Base-by-base conservation (phyloP, 2,797 vertebrate species). In the Hypotaenidia philippensis region DNA sequence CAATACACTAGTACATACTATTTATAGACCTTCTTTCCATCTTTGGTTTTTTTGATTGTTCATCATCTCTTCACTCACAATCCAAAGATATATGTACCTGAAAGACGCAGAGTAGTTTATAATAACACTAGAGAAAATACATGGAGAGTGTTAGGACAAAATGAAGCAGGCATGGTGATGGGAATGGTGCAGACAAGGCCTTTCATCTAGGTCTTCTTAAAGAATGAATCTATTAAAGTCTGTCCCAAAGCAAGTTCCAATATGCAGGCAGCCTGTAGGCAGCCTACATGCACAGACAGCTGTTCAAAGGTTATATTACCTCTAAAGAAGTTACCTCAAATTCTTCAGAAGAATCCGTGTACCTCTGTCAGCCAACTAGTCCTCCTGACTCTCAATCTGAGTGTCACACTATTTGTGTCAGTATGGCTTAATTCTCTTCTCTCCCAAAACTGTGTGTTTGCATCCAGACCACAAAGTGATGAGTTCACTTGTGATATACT, bases 401-500 rank as follows among this genome's bases (percentile, higher is more conserved):
- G 11, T 11, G 7, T 45, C 57, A 45, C 0, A 2, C 7, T 31
- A 36, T 14, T 13, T 61, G 15, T 27, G 5, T 45, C 34, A 55
- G 55, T 19, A 45, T 3, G 0, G 5, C 5, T 56, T 76, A 36
- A 36, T 36, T 36, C 6, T 68, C 13, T 32, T 79, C 40, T 79
- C 6, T 5, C 7, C n/a, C 44, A 11, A 34, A 63, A 56, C 2
- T 26, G 4, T 4, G 15, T 45, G n/a, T 5, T 29, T 72, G 12
- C 4, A 49, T 19, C 8, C 32, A 36, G 66, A 66, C 11, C 32
- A 19, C 13, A 7, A 4, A 8, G 26, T 34, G 13, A 20, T 61
- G 44, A 65, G 17, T 47, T 81, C 13, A 45, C 25, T 34, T 49
- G 22, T 49, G 29, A 53, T 0, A 0, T 5, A 5, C 6, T 38